Conservation (phyloP, 1,140 invertebrate genomes). For the Danaus plexippus region DNA sequence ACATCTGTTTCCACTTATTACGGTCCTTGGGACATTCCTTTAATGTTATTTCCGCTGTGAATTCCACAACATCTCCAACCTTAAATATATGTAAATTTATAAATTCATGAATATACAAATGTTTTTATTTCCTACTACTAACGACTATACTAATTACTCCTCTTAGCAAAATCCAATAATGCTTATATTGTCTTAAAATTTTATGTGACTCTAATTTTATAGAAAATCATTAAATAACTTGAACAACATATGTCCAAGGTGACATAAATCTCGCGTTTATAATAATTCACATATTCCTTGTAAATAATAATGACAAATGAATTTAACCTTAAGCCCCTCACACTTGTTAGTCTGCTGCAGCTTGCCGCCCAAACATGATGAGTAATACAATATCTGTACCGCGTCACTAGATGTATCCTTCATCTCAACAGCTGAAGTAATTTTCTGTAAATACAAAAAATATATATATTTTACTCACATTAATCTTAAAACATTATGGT, state of each 20-base stretch:
- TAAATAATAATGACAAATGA: background rate
- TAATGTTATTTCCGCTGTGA: conserved; percentile 81
- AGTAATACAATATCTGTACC: conserved; percentile 90
- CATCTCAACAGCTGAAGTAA: conserved; percentile 93
- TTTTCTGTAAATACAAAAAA: conserved; percentile 77
- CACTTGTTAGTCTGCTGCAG: conserved; percentile 85
- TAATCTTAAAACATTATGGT: no score
- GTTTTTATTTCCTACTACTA: no score
- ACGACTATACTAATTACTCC: no score
- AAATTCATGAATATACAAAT: background rate
- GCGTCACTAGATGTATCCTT: conserved; percentile 90
- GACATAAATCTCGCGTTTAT: no score
- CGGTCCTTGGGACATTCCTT: conserved; percentile 81
- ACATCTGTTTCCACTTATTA: conserved; percentile 84
- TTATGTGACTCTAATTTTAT: no score
- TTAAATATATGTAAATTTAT: conserved; percentile 51
- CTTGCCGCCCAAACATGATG: conserved; percentile 82
- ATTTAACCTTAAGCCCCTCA: conserved; percentile 75
- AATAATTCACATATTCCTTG: no score
- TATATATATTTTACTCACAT: background rate
- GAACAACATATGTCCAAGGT: no score
- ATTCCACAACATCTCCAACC: conserved; percentile 85
- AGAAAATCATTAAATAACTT: no score
- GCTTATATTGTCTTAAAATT: no score
- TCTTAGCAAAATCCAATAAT: no score